A percentile compares a stretch with the other conserved stretches of the same genome.
These are phyloP conservation scores for Conchocele bisecta DNA, from an alignment of 2,888 invertebrate species.

Conservation along the genomic window DNA sequence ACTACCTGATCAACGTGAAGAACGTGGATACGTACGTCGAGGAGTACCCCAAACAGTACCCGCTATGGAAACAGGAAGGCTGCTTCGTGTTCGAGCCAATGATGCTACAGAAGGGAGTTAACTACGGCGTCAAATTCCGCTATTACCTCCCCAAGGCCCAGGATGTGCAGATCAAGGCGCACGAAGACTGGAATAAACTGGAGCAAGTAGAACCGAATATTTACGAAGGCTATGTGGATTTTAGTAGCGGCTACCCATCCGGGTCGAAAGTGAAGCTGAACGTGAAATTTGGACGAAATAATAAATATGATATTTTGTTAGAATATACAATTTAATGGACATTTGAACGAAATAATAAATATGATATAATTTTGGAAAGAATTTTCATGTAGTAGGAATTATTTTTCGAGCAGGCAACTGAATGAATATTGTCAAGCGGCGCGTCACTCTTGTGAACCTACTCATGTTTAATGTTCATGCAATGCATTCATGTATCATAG, in stretches of 20 bases:
- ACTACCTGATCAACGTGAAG: conserved; percentile 68
- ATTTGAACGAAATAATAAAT: too few relatives aligned
- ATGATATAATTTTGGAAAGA: too few relatives aligned
- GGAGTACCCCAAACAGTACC: conserved; percentile 75
- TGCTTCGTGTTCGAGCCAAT: conserved; percentile 73
- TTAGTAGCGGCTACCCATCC: conserved; percentile 63
- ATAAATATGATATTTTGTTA: conserved; percentile 71
- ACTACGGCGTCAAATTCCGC: conserved; percentile 67
- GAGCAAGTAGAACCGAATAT: conserved; percentile 63
- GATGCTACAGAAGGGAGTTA: conserved; percentile 65
- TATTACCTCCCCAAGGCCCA: conserved; percentile 67
- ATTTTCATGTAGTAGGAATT: too few relatives aligned
- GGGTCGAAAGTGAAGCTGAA: conserved; percentile 74
- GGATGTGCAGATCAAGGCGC: conserved; percentile 73
- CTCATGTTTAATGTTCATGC: too few relatives aligned
- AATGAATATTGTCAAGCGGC: too few relatives aligned
- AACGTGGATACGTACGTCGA: conserved; percentile 60
- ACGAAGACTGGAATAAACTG: conserved; percentile 72
- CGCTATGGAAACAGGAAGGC: conserved; percentile 72
- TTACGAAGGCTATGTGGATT: conserved; percentile 71
- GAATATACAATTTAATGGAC: conserved; percentile 74
- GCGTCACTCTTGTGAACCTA: too few relatives aligned
- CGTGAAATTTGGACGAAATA: conserved; percentile 69
- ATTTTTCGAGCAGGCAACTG: too few relatives aligned
- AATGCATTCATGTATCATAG: too few relatives aligned